phyloP scores from a whole-genome alignment of 2,888 invertebrate species.

The Onthophagus sagittarius region DNA sequence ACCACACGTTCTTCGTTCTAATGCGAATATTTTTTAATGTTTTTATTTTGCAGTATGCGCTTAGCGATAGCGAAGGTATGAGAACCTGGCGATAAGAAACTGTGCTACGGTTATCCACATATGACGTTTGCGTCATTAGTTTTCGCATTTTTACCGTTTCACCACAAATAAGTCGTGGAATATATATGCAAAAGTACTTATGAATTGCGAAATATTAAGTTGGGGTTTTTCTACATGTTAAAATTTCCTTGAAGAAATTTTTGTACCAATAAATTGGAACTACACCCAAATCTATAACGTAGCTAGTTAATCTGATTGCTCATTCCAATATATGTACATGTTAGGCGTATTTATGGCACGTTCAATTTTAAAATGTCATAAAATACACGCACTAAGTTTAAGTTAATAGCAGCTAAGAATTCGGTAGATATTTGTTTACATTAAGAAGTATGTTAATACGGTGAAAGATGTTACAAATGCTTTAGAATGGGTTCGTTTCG shows the following conservation, averaged over 20 bases:
- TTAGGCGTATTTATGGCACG: no score
- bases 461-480: neutral
- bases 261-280: no score
- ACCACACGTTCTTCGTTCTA: neutral
- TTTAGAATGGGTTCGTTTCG: neutral
- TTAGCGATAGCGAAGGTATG: neutral
- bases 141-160: neutral
- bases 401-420: neutral
- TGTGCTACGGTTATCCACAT: slow-evolving; percentile 3
- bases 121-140: slow-evolving; percentile 3
- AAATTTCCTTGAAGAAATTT: no score
- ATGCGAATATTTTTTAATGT: neutral
- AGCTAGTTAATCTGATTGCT: no score
- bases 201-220: no score
- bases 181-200: no score
- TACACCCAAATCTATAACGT: no score
- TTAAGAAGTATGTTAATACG: neutral
- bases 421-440: neutral
- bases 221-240: no score
- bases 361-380: neutral
- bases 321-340: no score
- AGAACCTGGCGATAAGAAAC: neutral
- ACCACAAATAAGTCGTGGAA: neutral
- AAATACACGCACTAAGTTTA: neutral
- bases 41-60: slow-evolving; percentile 3